Percentiles rank a stretch among this genome's conserved stretches.
Evolutionary conservation across 2,888 invertebrate species (phyloP).

Genomic region (Alloplasta piceator): DNA sequence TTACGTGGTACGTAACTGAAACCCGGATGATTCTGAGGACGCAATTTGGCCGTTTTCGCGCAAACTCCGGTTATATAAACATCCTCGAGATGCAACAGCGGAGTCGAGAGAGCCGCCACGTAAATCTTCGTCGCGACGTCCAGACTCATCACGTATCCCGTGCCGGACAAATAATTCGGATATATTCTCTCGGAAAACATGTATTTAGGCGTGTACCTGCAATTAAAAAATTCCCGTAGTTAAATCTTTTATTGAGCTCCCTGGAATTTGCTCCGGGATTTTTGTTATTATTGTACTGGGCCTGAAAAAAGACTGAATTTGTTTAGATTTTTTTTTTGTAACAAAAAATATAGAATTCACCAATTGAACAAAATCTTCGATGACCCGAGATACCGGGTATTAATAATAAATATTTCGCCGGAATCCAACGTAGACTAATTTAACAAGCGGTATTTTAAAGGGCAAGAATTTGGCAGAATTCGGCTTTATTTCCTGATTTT

Average conservation of each 20-base stretch:
- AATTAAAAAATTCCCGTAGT: not conserved
- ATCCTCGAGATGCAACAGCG: constrained; percentile 91
- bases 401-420: too few species aligned
- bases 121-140: constrained; percentile 88
- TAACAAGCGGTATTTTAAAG: too few species aligned
- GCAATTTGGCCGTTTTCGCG: constrained; percentile 85
- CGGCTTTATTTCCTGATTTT: too few species aligned
- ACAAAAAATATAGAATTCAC: not conserved
- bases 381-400: too few species aligned
- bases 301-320: too few species aligned
- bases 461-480: too few species aligned
- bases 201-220: constrained; percentile 91
- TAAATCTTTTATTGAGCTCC: too few species aligned
- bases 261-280: too few species aligned
- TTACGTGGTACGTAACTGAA: constrained; percentile 86
- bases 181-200: constrained; percentile 90
- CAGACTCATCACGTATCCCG: constrained; percentile 90
- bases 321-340: not conserved
- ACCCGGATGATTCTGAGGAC: constrained; percentile 87
- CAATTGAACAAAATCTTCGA: too few species aligned
- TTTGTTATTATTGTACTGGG: too few species aligned
- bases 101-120: constrained; percentile 87
- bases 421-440: too few species aligned
- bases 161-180: constrained; percentile 93
- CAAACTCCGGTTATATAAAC: constrained; percentile 92